Percentiles rank a stretch among this genome's conserved stretches.
phyloP scores from a whole-genome alignment of 2,797 vertebrate genomes.

The Coranthus polyacanthus region DNA sequence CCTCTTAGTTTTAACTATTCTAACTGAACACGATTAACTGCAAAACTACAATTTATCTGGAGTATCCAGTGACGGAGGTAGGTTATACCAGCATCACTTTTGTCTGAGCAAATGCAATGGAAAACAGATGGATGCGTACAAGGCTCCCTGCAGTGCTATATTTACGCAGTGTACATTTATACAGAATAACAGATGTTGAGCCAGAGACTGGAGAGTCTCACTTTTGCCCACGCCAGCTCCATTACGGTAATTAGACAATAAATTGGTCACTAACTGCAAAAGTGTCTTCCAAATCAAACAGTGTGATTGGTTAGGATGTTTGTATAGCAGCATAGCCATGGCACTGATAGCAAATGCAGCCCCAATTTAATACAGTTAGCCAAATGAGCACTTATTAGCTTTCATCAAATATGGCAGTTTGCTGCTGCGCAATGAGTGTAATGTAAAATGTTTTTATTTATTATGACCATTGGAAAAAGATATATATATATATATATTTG shows the following conservation, averaged over 20 bases:
- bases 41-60: background rate
- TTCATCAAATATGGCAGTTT: constrained; percentile 27
- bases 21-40: no score
- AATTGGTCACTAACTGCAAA: constrained; percentile 67
- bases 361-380: constrained; percentile 47
- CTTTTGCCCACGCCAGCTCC: constrained; percentile 52
- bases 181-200: constrained; percentile 70
- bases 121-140: constrained; percentile 34
- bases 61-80: background rate
- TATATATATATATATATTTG: no score
- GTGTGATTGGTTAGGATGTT: constrained; percentile 43
- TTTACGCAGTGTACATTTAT: constrained; percentile 42
- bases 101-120: constrained; percentile 16
- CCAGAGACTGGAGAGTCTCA: constrained; percentile 57
- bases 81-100: background rate
- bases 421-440: constrained; percentile 28
- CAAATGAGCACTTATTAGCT: constrained; percentile 46
- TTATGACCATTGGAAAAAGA: background rate
- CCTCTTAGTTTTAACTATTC: no score
- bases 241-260: constrained; percentile 74
- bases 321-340: background rate
- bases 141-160: constrained; percentile 23
- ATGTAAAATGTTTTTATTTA: constrained; percentile 16
- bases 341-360: constrained; percentile 31
- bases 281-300: constrained; percentile 47